Base-by-base conservation (phyloP, 2,797 vertebrate genomes). In the Alexandromys oeconomus region DNA sequence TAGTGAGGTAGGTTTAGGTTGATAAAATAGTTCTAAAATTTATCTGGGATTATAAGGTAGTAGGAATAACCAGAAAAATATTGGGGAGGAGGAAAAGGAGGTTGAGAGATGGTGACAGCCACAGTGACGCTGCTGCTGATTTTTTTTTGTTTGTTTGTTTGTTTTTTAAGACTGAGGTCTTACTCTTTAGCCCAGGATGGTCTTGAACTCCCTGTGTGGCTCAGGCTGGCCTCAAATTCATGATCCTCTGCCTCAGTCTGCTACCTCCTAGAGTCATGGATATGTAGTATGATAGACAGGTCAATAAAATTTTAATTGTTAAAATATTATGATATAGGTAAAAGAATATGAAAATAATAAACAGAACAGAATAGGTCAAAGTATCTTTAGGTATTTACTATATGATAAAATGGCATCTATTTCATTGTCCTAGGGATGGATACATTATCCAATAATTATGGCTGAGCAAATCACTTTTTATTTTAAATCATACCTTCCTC, bases 361-460 rank as follows among this genome's bases (percentile, higher is more conserved):
- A 6, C 34, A 54, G 15, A 54, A 48, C 8, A 40, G 25, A 95
- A 63, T 6, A 84, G 71, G 5, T 34, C 21, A 85, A 37, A n/a
- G 5, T 67, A 9, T 65, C 76, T 71, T 40, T 81, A 73, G 77
- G 5, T 77, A 69, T 82, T 78, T 94, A 79, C 73, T 48, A 34
- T 23, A 13, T 89, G 37, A 80, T 79, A 89, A 82, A 87, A 77
- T 12, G n/a, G 1, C 6, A 59, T 54, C 9, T 46, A 80, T 90
- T 92, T 96, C 14, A 46, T 54, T 84, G 73, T 90, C 69, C 6
- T 88, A 25, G 43, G 19, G 7, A 93, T 73, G 6, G 94, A 37
- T 85, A 17, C 27, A 81, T 95, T 94, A 81, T 77, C 91, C 23
- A 95, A 4, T 87, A 76, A 92, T 5, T 91, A 77, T 95, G 27